Evolutionary conservation across 2,888 invertebrate species (phyloP), one percentile per base, ranked within the genome.

Genomic region (Leucophenga montana): DNA sequence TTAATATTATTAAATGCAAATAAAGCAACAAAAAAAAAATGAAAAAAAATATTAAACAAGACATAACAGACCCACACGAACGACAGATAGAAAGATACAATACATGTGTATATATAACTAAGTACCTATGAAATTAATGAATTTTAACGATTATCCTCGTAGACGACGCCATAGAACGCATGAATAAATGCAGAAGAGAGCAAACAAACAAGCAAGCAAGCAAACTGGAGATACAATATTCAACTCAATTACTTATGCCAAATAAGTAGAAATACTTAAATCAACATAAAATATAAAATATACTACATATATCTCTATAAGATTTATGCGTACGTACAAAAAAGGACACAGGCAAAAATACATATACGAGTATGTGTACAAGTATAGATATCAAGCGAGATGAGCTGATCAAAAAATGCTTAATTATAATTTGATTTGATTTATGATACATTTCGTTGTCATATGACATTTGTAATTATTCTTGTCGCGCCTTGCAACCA

Each of bases 381-480:
- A 56, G 64, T 14, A 74, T 39, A 71, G 65, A 64, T 65, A 70
- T 71, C 48, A 66, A 66, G 14, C 71, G 75, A 73, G 75, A 73
- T 73, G 78, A 80, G 77, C 80, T 80, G 80, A 83, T 77, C 79
- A 82, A 80, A 84, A n/a, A 76, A 82, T 83, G 79, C 79, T 85
- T 82, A 85, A 84, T 85, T 84, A 83, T 83, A 83, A 79, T 77
- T 84, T 83, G 83, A 82, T 86, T 85, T 86, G 86, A 87, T 87
- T 87, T 87, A 87, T 87, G 86, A 85, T 83, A 78, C 78, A 82
- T 79, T 79, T 81, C 82, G 85, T 84, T 85, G 77, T 78, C 79
- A 78, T 83, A 78, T 87, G 86, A 87, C 86, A 86, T 82, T 84
- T 82, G 87, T 85, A 87, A 87, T 87, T 87, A 87, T 86, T 87